These are phyloP conservation scores for Mormyrus iriodes DNA, from an alignment of 2,113 vertebrate genomes.

Conservation along the genomic window DNA sequence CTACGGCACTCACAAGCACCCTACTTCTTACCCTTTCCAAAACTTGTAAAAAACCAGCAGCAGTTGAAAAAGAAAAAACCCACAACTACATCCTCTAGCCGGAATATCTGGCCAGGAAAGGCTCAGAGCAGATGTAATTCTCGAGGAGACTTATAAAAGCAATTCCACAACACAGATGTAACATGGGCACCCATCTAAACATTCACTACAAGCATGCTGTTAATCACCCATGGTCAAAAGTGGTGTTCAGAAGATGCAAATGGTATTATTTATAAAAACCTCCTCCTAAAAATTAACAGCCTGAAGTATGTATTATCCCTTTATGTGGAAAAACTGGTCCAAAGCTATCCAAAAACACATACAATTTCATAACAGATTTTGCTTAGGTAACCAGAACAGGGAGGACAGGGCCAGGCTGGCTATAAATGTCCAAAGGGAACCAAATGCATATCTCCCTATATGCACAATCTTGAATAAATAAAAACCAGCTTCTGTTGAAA, in stretches of 20 bases:
- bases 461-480: not conserved
- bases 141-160: not conserved
- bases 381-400: not conserved
- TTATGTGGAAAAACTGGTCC: not conserved
- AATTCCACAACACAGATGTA: not conserved
- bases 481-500: not conserved
- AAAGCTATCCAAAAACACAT: not conserved
- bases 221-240: not conserved
- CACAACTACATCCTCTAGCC: not conserved
- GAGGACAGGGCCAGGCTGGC: not conserved
- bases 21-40: not conserved
- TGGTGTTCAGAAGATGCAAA: not conserved
- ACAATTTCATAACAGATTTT: not conserved
- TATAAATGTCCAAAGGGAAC: not conserved
- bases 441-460: not conserved
- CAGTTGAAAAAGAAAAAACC: not conserved
- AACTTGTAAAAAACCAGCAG: not conserved
- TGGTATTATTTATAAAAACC: not conserved
- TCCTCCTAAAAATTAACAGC: too few species aligned
- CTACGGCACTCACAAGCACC: not conserved
- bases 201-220: not conserved
- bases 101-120: not conserved
- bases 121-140: not conserved
- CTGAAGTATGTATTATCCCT: not conserved
- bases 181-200: not conserved